Evolutionary conservation across 2,113 vertebrate genomes (phyloP), one percentile per base, ranked within the genome.

Genomic region (Otis tarda): DNA sequence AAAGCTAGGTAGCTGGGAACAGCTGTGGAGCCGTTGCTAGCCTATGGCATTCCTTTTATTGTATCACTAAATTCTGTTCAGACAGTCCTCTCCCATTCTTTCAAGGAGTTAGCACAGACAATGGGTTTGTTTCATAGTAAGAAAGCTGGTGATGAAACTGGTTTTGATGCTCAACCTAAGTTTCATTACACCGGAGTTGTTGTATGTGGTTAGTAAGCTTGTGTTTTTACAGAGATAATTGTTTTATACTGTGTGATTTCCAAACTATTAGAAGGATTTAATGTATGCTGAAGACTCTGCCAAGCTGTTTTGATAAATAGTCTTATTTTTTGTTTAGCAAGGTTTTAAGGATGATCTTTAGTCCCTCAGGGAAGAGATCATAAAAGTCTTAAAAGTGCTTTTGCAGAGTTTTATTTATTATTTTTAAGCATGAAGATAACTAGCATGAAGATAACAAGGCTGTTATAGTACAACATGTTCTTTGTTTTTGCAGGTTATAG

Each of bases 401-500:
- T 96, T 97, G 74, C 75, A 90, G 68, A 86, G 92, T 96, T 96
- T 93, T 97, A 92, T 80, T 90, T 94, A 97, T 95, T 96, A 95
- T 97, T 96, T 96, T 88, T 95, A 78, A 95, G 87, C 23, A 63
- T 69, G 71, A 94, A 95, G 85, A 96, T 95, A 95, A 87, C 88
- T 95, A 87, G 90, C 80, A 95, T 87, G 93, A 96, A 97, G 97
- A 97, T 97, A 97, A 97, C 95, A 93, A 97, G 94, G 55, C 87
- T 97, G 93, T 96, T 94, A 92, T 69, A 97, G 97, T 96, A 97
- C 96, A 97, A 94, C 95, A 93, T 96, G 95, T 96, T 96, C 97
- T 98, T 98, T 97, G 97, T 98, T 98, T 98, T 97, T 96, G 93
- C 93, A 97, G 96, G 95, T 98, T 97, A 97, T 97, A 96, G 96